phyloP scores from a whole-genome alignment of 2,888 invertebrate species.

The Ashinkailepas kermadecensis region DNA sequence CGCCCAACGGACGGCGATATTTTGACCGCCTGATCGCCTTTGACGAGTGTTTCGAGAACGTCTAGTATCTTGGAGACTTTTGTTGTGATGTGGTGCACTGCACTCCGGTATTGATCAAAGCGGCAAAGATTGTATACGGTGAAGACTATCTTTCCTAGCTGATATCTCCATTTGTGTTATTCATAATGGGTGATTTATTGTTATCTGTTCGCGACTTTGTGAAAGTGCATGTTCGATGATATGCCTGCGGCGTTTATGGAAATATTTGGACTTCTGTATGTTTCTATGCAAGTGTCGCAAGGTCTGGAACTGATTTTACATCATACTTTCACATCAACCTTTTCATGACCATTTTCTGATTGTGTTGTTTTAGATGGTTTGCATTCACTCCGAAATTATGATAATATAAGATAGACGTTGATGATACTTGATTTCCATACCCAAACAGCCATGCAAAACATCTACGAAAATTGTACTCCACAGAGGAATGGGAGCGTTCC shows the following conservation, averaged over 20 bases:
- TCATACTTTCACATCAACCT: background rate
- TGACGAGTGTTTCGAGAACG: background rate
- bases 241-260: background rate
- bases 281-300: background rate
- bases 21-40: background rate
- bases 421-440: too few relatives aligned
- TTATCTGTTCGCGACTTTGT: background rate
- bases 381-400: background rate
- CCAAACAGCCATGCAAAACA: too few relatives aligned
- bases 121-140: background rate
- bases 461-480: too few relatives aligned
- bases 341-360: background rate
- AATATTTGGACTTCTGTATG: background rate
- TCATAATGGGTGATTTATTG: background rate
- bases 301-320: background rate
- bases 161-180: conserved; percentile 18
- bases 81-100: background rate
- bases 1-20: background rate
- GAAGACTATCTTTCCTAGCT: conserved; percentile 13
- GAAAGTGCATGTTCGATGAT: background rate
- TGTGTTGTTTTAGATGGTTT: conserved; percentile 7
- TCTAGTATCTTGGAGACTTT: background rate
- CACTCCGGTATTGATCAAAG: background rate
- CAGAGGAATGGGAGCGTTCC: too few relatives aligned
- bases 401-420: conserved; percentile 6